Evolutionary conservation across 2,888 invertebrate species (phyloP), one percentile per base, ranked within the genome.

Genomic region (Mesorhabditis spiculigera): DNA sequence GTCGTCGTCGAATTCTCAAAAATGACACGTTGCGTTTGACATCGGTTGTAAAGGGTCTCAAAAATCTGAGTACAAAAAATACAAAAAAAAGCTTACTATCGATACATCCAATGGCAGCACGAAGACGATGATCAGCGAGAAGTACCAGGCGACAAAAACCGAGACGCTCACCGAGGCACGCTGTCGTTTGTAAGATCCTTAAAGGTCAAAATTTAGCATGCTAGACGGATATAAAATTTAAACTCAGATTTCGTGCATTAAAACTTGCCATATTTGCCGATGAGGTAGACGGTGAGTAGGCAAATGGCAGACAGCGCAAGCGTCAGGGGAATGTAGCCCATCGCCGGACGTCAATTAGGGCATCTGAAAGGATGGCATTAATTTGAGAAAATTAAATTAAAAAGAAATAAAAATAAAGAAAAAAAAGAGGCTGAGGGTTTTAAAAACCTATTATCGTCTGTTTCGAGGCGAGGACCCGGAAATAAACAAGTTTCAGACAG

Each of bases 81-180:
- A 50, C 50, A 50, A 50, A 50, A 50, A n/a, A 5, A 61, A 69
- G 72, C 72, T 76, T 28, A 79, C 76, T 85, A 94, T 93, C 74
- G 95, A 94, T 65, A 99, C 93, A 90, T 99, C 98, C 85, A 97
- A 88, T 16, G 98, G 98, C 82, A 98, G 90, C 68, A 96, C 92
- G 86, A 97, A 95, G 86, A 98, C 93, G 86, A 97, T 98, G 83
- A 97, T 90, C 88, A 98, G 92, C 45, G 97, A 96, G 88, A 98
- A 98, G 87, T 94, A 96, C 98, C 98, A 98, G 75, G 97, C 94
- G 79, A 95, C 91, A 68, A 98, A 90, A 28, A 97, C 95, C 62
- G 94, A 92, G 64, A 94, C 87, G 4, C 96, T 96, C 58, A 97
- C 96, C 79, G 95, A 89, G 79, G 93, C 90, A 87, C 95, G 94